Conservation (phyloP, 2,888 invertebrate species). For the Hypomecis punctinalis region DNA sequence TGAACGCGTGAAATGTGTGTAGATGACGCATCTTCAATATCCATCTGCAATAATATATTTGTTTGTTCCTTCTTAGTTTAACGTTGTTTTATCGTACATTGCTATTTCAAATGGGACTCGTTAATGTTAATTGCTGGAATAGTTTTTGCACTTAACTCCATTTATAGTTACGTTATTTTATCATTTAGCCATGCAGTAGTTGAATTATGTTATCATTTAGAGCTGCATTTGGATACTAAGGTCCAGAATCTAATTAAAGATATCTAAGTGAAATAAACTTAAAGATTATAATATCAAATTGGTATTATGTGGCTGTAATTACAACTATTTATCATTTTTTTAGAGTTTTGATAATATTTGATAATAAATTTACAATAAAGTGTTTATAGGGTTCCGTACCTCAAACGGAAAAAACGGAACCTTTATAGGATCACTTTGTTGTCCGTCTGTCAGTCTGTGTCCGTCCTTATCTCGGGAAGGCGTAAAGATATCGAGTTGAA, state of each 20-base stretch:
- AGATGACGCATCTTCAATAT: too few relatives aligned
- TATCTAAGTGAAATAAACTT: constrained; percentile 28
- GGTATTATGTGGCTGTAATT: too few relatives aligned
- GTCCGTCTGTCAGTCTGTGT: too few relatives aligned
- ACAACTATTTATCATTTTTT: too few relatives aligned
- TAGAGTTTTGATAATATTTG: too few relatives aligned
- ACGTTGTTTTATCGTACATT: constrained; percentile 31
- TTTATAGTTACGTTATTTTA: constrained; percentile 28
- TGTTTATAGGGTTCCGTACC: too few relatives aligned
- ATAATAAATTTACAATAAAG: too few relatives aligned
- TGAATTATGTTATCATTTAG: constrained; percentile 2
- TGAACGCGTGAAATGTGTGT: too few relatives aligned
- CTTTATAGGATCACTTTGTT: too few relatives aligned
- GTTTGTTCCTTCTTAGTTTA: constrained; percentile 27
- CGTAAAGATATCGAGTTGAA: too few relatives aligned
- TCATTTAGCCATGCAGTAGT: constrained; percentile 9
- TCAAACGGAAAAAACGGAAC: too few relatives aligned
- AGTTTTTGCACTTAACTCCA: constrained; percentile 43
- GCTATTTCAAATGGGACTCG: constrained; percentile 40
- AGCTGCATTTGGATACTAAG: constrained; percentile 18
- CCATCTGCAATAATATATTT: constrained; percentile 41
- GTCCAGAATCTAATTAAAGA: constrained; percentile 27
- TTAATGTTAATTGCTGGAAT: constrained; percentile 44
- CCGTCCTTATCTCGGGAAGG: too few relatives aligned
- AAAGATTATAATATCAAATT: constrained; percentile 9